Conservation (phyloP, 2,888 invertebrate genomes). For the Hoplodrina blanda region DNA sequence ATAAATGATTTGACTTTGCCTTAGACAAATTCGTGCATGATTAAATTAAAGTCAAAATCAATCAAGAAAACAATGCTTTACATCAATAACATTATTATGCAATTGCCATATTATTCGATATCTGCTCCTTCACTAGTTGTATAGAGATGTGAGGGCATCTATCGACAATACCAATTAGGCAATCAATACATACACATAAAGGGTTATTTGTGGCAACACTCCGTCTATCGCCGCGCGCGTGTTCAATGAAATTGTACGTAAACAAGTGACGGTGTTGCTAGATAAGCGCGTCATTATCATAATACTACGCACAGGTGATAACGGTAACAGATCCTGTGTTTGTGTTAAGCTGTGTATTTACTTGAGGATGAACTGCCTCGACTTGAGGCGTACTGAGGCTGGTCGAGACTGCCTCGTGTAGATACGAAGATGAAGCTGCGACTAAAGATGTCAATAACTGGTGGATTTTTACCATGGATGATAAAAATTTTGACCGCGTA, state of each 20-base stretch:
- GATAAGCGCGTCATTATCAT: constrained; percentile 62
- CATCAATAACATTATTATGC: background rate
- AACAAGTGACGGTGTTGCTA: constrained; percentile 59
- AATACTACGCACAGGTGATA: constrained; percentile 47
- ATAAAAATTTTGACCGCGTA: too few relatives aligned
- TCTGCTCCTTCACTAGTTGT: background rate
- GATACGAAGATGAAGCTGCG: too few relatives aligned
- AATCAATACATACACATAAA: constrained; percentile 28
- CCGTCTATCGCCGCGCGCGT: constrained; percentile 34
- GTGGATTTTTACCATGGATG: too few relatives aligned
- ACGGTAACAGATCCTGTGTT: background rate
- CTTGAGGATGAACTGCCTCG: background rate
- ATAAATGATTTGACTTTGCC: too few relatives aligned
- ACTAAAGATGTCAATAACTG: too few relatives aligned
- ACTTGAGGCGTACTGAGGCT: background rate
- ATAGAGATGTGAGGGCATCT: background rate
- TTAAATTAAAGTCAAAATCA: background rate
- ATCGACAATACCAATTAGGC: constrained; percentile 40
- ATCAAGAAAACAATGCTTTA: background rate
- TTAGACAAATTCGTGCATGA: too few relatives aligned
- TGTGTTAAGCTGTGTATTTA: constrained; percentile 12
- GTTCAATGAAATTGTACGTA: constrained; percentile 62
- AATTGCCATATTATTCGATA: background rate
- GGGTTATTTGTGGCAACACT: constrained; percentile 31
- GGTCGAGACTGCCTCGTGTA: background rate